Conservation (phyloP, 2,888 invertebrate species). For the Sepiola atlantica region DNA sequence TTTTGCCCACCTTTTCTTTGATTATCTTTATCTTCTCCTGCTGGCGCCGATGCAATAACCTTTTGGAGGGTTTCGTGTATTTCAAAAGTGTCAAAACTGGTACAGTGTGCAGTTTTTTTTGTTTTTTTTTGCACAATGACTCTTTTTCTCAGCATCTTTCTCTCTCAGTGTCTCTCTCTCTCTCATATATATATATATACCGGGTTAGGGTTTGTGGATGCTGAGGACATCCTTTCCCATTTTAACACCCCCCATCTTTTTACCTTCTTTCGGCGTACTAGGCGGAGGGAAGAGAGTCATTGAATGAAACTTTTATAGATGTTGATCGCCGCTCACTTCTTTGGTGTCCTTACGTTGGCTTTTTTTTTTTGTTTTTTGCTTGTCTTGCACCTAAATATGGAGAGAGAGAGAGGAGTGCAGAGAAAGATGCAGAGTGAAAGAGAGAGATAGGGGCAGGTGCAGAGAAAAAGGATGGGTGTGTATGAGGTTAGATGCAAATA, state of each 20-base stretch:
- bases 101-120: background rate
- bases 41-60: background rate
- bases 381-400: background rate
- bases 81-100: conserved; percentile 1
- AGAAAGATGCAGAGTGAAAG: no score
- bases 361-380: background rate
- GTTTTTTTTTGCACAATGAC: background rate
- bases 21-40: background rate
- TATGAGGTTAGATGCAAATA: no score
- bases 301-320: background rate
- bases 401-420: no score
- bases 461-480: no score
- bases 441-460: no score
- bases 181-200: no score
- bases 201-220: no score
- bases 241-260: background rate
- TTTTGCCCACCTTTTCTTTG: background rate
- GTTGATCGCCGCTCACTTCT: background rate
- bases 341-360: background rate
- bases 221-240: no score
- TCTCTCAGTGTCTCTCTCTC: no score
- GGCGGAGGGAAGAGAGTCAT: background rate
- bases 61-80: conserved; percentile 22
- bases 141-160: background rate
- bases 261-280: background rate